Base-by-base conservation (phyloP, 1,140 invertebrate genomes). In the Leptestheria dahalacensis region DNA sequence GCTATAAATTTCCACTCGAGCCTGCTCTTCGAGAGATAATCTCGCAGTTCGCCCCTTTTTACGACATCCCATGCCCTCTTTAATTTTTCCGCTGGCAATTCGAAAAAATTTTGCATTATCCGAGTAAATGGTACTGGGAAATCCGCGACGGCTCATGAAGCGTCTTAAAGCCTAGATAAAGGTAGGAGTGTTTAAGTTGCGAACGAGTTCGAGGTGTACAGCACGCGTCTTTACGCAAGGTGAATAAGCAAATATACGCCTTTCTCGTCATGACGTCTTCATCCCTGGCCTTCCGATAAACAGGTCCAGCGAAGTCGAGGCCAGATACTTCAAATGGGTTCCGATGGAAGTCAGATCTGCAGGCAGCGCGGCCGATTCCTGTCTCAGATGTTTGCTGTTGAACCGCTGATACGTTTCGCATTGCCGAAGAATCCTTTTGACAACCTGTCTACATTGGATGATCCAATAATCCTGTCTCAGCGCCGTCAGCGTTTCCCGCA, bases 61-160 rank as follows among this genome's bases (percentile, higher is more conserved):
- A 28, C 6, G 33, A 6, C 6, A 15, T 15, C 15, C 33, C 33
- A 54, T 10, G 28, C 24, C 10, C 15, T n/a, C 24, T 54, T 54
- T 24, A 21, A 53, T 18, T 1, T 3, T 28, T 6, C 51, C 20
- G 18, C 28, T 28, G 9, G 71, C 67, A 15, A 66, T 68, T 29
- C 67, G 62, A 53, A 73, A 73, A 28, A 69, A 70, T 21, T 67
- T 71, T 0, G 68, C 71, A 53, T 70, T 68, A 53, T 75, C 72
- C 10, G 65, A 69, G 48, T 65, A 64, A 23, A 70, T 63, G n/a
- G 59, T 24, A 0, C 11, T 18, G 47, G 61, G 59, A 2, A 25
- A 61, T 54, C 69, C 70, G 33, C 65, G 47, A 56, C 63, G 51
- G 2, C 61, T 61, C 18, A 66, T 62, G 52, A 69, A 69, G 20